These are phyloP conservation scores for Andricus quercusramuli DNA, from an alignment of 2,888 invertebrate genomes.

Conservation along the genomic window DNA sequence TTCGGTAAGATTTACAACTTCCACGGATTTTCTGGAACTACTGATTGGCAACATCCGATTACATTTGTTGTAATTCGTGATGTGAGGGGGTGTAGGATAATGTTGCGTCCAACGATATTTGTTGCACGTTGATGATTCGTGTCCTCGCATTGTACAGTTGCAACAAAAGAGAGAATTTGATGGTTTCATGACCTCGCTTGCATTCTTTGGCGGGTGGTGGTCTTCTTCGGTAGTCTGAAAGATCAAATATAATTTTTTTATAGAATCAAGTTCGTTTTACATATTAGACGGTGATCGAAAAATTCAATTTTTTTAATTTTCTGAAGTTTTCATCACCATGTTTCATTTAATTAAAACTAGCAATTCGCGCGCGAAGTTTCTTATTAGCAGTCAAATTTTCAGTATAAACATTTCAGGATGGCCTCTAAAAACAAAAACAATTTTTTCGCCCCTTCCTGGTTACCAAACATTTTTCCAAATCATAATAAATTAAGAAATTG, in stretches of 20 bases:
- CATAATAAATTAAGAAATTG: too few relatives aligned
- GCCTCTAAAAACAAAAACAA: too few relatives aligned
- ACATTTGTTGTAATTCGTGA: conserved; percentile 61
- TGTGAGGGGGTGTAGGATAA: conserved; percentile 67
- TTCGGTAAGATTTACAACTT: background rate
- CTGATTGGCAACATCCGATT: background rate
- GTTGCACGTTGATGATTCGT: conserved; percentile 69
- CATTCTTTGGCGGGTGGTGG: conserved; percentile 66
- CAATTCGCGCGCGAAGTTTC: too few relatives aligned
- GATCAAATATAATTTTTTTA: background rate
- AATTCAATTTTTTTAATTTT: too few relatives aligned
- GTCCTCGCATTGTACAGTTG: conserved; percentile 78
- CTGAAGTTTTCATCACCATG: too few relatives aligned
- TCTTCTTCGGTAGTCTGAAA: conserved; percentile 67
- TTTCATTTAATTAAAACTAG: too few relatives aligned
- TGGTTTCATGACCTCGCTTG: conserved; percentile 69
- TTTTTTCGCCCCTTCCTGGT: too few relatives aligned
- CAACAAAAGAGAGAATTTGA: conserved; percentile 75
- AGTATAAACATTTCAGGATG: too few relatives aligned
- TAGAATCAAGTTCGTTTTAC: too few relatives aligned
- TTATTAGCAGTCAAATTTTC: too few relatives aligned
- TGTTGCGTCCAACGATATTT: conserved; percentile 71
- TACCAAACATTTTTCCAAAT: too few relatives aligned
- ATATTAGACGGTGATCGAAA: too few relatives aligned
- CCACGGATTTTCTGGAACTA: background rate